phyloP scores from a whole-genome alignment of 2,888 invertebrate genomes.

The Phyllotreta cruciferae region DNA sequence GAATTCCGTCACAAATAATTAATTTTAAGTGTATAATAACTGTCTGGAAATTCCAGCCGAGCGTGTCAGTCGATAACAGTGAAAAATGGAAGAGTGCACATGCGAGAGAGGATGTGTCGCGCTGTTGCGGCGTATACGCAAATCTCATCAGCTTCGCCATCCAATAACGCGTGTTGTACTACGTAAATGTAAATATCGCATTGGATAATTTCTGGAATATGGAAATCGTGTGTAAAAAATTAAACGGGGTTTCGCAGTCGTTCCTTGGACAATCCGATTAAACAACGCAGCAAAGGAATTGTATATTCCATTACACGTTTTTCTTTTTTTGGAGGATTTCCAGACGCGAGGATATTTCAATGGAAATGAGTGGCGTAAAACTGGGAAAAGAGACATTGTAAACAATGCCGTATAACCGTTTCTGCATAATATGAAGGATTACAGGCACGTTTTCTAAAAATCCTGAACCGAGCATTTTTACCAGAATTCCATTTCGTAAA shows the following conservation, averaged over 20 bases:
- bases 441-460: slow-evolving; percentile 55
- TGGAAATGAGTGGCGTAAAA: slow-evolving; percentile 30
- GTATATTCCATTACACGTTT: slow-evolving; percentile 20
- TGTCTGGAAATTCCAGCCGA: slow-evolving; percentile 39
- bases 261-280: slow-evolving; percentile 13
- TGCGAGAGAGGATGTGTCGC: not conserved
- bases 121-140: not conserved
- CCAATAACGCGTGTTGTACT: too few relatives aligned
- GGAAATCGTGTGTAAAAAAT: not conserved
- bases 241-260: slow-evolving; percentile 1
- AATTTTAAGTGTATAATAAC: slow-evolving; percentile 43
- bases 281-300: slow-evolving; percentile 13
- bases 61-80: slow-evolving; percentile 38
- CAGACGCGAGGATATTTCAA: slow-evolving; percentile 29
- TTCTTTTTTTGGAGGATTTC: slow-evolving; percentile 17
- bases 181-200: too few relatives aligned
- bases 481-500: slow-evolving; percentile 47
- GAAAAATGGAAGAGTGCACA: slow-evolving; percentile 34
- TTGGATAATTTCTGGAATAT: not conserved
- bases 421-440: slow-evolving; percentile 56
- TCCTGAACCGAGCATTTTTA: slow-evolving; percentile 45
- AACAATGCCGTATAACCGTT: slow-evolving; percentile 32
- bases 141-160: too few relatives aligned
- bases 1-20: slow-evolving; percentile 48
- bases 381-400: slow-evolving; percentile 23